A percentile compares a stretch with the other conserved stretches of the same genome.
Evolutionary conservation across 2,797 vertebrate species (phyloP).

Genomic region (Meriones psammophilus): DNA sequence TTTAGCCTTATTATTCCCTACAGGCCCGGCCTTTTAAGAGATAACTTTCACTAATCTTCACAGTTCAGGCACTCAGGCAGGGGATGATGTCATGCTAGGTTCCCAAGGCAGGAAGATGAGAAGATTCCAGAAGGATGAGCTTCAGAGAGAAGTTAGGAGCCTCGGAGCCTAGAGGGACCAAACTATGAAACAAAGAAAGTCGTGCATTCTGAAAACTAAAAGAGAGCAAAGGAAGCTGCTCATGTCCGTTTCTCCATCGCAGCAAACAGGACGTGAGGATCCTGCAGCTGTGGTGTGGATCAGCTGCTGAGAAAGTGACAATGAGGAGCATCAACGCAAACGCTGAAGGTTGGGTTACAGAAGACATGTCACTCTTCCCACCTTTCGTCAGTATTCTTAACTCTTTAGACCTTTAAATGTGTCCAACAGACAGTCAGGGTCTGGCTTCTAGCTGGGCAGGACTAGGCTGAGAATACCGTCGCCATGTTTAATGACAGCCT

Average conservation of each 20-base stretch:
- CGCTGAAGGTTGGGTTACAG: constrained; percentile 34
- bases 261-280: constrained; percentile 35
- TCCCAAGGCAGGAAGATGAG: constrained; percentile 33
- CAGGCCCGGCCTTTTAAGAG: constrained; percentile 13
- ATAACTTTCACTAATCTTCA: constrained; percentile 49
- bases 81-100: constrained; percentile 56
- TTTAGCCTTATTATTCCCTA: constrained; percentile 10
- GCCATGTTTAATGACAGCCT: not conserved
- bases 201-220: constrained; percentile 40
- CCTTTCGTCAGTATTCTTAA: constrained; percentile 42
- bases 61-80: constrained; percentile 42
- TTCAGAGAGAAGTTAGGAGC: constrained; percentile 32
- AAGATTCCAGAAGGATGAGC: constrained; percentile 3
- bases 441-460: not conserved
- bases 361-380: constrained; percentile 32
- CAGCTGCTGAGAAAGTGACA: constrained; percentile 47
- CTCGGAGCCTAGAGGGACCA: constrained; percentile 18
- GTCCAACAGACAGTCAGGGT: constrained; percentile 20
- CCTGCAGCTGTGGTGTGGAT: constrained; percentile 33
- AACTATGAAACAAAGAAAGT: constrained; percentile 55
- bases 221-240: constrained; percentile 54
- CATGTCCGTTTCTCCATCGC: constrained; percentile 55
- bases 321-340: constrained; percentile 19
- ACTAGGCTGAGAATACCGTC: not conserved
- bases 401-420: not conserved